phyloP scores from a whole-genome alignment of 2,113 vertebrate genomes.

The Lipophrys pholis region DNA sequence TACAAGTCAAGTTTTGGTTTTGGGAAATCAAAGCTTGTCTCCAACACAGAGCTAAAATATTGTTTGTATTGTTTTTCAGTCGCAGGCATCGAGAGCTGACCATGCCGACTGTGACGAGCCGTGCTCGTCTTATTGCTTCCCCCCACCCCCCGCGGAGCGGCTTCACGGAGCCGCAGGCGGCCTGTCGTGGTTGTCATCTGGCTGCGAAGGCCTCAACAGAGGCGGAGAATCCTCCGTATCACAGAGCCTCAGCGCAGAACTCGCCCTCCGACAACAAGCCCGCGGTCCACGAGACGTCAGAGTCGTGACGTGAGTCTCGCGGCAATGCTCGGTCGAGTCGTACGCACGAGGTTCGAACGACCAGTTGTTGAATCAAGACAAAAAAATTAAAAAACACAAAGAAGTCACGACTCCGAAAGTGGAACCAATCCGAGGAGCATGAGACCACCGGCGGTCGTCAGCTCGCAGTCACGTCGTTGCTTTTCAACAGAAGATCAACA shows the following conservation, averaged over 20 bases:
- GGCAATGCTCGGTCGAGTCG: too few species aligned
- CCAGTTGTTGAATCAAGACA: too few species aligned
- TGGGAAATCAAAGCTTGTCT: slow-evolving; percentile 30
- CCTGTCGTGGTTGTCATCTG: background rate
- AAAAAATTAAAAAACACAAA: too few species aligned
- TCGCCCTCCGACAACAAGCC: background rate
- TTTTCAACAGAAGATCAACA: too few species aligned
- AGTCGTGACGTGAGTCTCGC: too few species aligned
- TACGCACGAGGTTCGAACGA: too few species aligned
- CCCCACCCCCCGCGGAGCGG: slow-evolving; percentile 29
- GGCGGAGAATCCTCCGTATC: slow-evolving; percentile 29
- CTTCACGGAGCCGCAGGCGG: background rate
- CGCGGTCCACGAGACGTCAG: background rate
- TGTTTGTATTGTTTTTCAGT: too few species aligned
- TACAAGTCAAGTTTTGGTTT: slow-evolving; percentile 53
- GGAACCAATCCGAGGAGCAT: too few species aligned
- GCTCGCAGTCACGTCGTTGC: too few species aligned
- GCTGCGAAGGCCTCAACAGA: slow-evolving; percentile 61
- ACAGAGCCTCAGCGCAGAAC: slow-evolving; percentile 45
- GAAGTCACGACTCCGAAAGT: too few species aligned
- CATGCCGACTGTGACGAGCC: slow-evolving; percentile 19
- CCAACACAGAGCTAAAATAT: slow-evolving; percentile 14
- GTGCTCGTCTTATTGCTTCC: slow-evolving; percentile 44
- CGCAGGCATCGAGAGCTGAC: slow-evolving; percentile 49
- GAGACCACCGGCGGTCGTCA: too few species aligned